These are phyloP conservation scores for Ophioderma brevispina DNA, from an alignment of 35 echinoderm and acorn worm genomes.

Conservation along the genomic window DNA sequence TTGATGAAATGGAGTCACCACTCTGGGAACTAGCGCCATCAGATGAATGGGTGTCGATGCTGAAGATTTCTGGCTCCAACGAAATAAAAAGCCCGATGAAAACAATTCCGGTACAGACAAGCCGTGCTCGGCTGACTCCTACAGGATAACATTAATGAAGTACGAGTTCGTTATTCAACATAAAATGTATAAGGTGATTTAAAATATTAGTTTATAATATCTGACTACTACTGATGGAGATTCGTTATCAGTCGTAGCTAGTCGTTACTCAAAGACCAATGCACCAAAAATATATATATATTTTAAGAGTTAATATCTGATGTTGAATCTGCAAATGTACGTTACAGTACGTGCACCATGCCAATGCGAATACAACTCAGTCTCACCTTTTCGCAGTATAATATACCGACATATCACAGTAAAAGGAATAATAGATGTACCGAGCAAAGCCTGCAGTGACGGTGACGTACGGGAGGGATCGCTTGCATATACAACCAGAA, in stretches of 20 bases:
- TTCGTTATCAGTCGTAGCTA: too few relatives aligned
- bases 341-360: too few relatives aligned
- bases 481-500: constrained; percentile 91
- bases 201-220: neutral
- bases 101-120: constrained; percentile 90
- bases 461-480: constrained; percentile 65
- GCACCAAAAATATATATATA: too few relatives aligned
- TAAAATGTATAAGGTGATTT: neutral
- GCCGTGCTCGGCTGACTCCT: constrained; percentile 83
- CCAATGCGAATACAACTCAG: neutral
- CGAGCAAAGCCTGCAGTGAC: constrained; percentile 75
- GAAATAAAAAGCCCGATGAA: constrained; percentile 93
- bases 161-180: neutral
- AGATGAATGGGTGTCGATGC: constrained; percentile 21
- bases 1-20: neutral
- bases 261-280: too few relatives aligned
- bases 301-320: too few relatives aligned
- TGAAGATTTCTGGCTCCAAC: constrained; percentile 89
- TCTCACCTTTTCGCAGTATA: constrained; percentile 79
- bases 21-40: neutral
- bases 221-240: neutral
- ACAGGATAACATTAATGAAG: neutral
- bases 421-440: constrained; percentile 84
- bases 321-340: too few relatives aligned
- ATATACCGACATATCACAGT: constrained; percentile 86